Evolutionary conservation across 2,797 vertebrate species (phyloP).

Genomic region (Antrozous pallidus): DNA sequence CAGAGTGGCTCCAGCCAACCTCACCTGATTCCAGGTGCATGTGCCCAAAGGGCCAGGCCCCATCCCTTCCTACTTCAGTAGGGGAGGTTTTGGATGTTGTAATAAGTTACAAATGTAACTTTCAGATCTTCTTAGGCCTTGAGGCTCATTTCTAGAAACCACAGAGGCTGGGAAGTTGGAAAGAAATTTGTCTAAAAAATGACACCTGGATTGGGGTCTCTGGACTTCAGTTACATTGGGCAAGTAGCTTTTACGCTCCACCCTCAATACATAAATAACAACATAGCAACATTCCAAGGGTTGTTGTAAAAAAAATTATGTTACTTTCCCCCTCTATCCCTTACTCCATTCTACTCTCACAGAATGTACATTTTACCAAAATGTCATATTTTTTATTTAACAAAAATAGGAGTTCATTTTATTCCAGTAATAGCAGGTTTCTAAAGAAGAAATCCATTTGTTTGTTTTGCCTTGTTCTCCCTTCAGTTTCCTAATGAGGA

Average conservation of each 20-base stretch:
- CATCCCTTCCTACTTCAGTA: not conserved
- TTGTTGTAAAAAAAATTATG: not conserved
- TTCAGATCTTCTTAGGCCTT: not conserved
- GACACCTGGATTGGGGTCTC: not conserved
- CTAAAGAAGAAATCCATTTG: conserved; percentile 29
- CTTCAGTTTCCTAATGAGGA: not conserved
- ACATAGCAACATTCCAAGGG: not conserved
- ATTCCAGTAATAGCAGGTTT: not conserved
- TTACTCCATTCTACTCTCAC: not conserved
- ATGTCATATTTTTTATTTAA: not conserved
- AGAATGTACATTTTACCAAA: not conserved
- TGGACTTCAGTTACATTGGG: not conserved
- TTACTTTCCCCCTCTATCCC: too few species aligned
- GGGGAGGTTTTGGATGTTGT: not conserved
- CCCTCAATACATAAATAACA: not conserved
- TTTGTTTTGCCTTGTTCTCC: conserved; percentile 2
- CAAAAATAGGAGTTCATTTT: not conserved
- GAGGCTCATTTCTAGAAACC: not conserved
- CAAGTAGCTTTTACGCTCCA: not conserved
- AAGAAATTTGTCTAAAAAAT: not conserved
- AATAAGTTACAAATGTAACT: not conserved
- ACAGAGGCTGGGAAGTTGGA: not conserved
- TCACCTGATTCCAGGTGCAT: not conserved
- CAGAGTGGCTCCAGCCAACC: not conserved
- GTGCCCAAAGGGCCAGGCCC: not conserved